These are phyloP conservation scores for Polia nebulosa DNA, from an alignment of 2,888 invertebrate genomes.

Conservation along the genomic window DNA sequence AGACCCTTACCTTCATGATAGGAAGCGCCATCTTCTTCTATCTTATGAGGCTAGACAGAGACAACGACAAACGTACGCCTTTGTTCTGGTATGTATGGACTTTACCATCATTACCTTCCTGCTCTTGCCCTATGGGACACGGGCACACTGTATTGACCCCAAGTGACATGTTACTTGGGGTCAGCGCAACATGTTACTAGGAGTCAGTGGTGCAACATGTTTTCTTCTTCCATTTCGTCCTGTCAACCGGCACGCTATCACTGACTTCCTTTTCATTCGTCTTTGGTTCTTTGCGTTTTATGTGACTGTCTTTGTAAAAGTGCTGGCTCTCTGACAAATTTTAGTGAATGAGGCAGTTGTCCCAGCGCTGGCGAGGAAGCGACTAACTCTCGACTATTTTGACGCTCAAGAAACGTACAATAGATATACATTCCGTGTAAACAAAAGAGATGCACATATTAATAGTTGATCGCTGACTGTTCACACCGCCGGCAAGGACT, in stretches of 20 bases:
- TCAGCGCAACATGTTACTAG: too few species aligned
- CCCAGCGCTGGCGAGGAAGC: too few species aligned
- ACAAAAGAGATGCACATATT: too few species aligned
- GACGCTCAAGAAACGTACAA: too few species aligned
- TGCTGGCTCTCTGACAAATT: too few species aligned
- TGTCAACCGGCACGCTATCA: background rate
- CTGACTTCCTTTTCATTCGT: background rate
- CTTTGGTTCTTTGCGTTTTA: background rate
- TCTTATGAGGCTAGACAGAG: slow-evolving; percentile 85
- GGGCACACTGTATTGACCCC: too few species aligned
- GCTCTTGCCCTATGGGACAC: background rate
- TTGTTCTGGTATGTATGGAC: slow-evolving; percentile 83
- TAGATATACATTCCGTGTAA: too few species aligned
- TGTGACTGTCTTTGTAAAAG: background rate
- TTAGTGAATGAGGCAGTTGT: too few species aligned
- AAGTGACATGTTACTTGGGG: too few species aligned
- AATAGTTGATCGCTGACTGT: too few species aligned
- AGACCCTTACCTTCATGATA: slow-evolving; percentile 87
- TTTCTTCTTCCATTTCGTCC: background rate
- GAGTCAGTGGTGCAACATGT: background rate
- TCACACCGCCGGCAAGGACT: too few species aligned
- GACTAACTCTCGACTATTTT: too few species aligned
- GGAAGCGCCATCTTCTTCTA: slow-evolving; percentile 89
- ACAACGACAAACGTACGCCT: slow-evolving; percentile 84
- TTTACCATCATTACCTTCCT: background rate